Base-by-base conservation (phyloP, 2,888 invertebrate species). In the Andrena camellia region DNA sequence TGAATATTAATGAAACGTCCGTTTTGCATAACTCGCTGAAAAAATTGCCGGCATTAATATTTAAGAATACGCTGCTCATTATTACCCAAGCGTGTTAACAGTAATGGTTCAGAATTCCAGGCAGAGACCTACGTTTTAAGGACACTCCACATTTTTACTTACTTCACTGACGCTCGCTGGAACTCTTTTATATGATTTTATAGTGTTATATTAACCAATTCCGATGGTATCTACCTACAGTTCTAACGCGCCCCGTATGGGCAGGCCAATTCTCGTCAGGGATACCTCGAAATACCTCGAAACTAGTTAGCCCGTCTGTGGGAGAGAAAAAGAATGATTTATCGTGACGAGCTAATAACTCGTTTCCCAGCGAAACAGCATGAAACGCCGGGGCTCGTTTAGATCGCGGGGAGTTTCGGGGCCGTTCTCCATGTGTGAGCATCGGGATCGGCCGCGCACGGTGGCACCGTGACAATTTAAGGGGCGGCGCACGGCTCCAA, bases 321-420 rank as follows among this genome's bases (percentile, higher is more conserved):
- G 8, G 29, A n/a, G 13, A 68, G 23, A 62, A 26, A 64, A 64
- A 70, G 72, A 68, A 70, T 50, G 33, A 70, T 62, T 62, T 57
- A 60, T 52, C 76, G 26, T 72, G 82, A 81, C 76, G 57, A 54
- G 76, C 35, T 81, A 67, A 82, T 74, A 81, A 68, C 70, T 60
- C 50, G 48, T 66, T 70, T n/a, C 26, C 35, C 33, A 7, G 29
- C 13, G 67, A 29, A 63, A 33, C 20, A 29, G 50, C 69, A 35
- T 13, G 66, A 57, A 81, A 68, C 23, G 67, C 33, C 13, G 23
- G 23, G 0, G n/a, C 23, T 54, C 26, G 70, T 60, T 60, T 17
- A 13, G 23, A 62, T 23, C 67, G 69, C 3, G 31, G 52, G 60
- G 57, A 70, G 64, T 76, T 81, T 72, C 72, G n/a, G 29, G 5